A percentile compares a stretch with the other conserved stretches of the same genome.
phyloP scores from a whole-genome alignment of 2,113 vertebrate species.

The Phalacrocorax pelagicus region DNA sequence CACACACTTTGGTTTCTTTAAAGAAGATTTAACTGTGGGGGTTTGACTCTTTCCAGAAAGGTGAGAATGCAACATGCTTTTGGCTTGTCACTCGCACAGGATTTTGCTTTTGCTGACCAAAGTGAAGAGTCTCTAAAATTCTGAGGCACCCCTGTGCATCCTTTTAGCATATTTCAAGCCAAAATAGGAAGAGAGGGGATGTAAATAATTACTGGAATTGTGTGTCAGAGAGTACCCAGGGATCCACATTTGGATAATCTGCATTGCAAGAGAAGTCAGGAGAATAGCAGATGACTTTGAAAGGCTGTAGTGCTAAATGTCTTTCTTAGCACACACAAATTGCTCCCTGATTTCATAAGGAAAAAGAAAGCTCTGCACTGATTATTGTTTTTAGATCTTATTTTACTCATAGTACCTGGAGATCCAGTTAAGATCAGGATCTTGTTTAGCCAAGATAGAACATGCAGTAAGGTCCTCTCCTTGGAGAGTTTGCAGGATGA shows the following conservation, averaged over 20 bases:
- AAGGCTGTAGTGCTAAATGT: background rate
- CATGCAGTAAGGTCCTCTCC: background rate
- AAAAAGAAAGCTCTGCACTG: background rate
- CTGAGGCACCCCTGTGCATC: background rate
- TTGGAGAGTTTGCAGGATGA: background rate
- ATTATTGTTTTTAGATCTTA: background rate
- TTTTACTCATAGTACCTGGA: background rate
- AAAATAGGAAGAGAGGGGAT: background rate
- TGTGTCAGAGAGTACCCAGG: background rate
- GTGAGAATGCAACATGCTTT: background rate
- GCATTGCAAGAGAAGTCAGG: slow-evolving; percentile 14
- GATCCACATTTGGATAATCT: slow-evolving; percentile 23
- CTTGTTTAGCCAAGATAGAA: background rate
- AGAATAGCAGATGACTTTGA: slow-evolving; percentile 42
- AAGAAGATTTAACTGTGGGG: background rate
- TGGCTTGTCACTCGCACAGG: background rate
- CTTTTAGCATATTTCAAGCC: background rate
- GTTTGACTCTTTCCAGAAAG: background rate
- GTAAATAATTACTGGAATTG: slow-evolving; percentile 23
- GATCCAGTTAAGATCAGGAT: background rate
- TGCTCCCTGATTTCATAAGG: background rate
- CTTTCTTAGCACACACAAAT: background rate
- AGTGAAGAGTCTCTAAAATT: background rate
- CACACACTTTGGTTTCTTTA: background rate
- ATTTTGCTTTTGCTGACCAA: background rate